Conservation (phyloP, 2,888 invertebrate genomes). For the Chrysolina americana region DNA sequence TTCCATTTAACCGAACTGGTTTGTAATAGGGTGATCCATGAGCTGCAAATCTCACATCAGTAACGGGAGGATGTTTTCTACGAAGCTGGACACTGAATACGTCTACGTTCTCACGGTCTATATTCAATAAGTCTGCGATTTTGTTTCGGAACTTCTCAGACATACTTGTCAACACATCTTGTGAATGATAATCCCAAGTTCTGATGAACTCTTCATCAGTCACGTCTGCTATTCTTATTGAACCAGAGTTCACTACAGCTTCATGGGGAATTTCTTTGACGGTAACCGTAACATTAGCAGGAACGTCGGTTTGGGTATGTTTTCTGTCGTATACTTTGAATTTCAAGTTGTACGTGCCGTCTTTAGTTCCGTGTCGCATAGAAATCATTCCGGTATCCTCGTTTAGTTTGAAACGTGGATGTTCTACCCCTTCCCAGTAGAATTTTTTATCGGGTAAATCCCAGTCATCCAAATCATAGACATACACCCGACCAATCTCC, state of each 20-base stretch:
- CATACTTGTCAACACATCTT: conserved; percentile 88
- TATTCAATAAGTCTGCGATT: conserved; percentile 87
- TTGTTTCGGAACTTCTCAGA: conserved; percentile 91
- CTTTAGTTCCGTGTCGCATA: conserved; percentile 93
- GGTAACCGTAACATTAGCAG: conserved; percentile 95
- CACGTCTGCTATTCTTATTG: conserved; percentile 92
- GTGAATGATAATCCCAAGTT: conserved; percentile 90
- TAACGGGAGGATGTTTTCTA: conserved; percentile 88
- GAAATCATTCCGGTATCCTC: conserved; percentile 95
- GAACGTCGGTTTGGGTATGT: conserved; percentile 94
- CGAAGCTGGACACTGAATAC: conserved; percentile 96
- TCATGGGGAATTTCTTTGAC: conserved; percentile 96
- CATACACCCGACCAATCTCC: conserved; percentile 87
- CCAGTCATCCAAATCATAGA: conserved; percentile 99
- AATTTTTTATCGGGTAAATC: conserved; percentile 98
- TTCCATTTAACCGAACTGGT: conserved; percentile 93
- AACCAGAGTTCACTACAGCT: conserved; percentile 95
- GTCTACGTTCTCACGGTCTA: conserved; percentile 91
- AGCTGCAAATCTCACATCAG: conserved; percentile 94
- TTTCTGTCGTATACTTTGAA: conserved; percentile 94
- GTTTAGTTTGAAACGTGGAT: conserved; percentile 87
- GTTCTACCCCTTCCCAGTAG: conserved; percentile 91
- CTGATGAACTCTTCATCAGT: conserved; percentile 97
- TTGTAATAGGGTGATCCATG: conserved; percentile 97
- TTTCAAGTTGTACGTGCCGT: conserved; percentile 86